Evolutionary conservation across 2,888 invertebrate genomes (phyloP).

Genomic region (Pseudococcus jackbeardsleyi): DNA sequence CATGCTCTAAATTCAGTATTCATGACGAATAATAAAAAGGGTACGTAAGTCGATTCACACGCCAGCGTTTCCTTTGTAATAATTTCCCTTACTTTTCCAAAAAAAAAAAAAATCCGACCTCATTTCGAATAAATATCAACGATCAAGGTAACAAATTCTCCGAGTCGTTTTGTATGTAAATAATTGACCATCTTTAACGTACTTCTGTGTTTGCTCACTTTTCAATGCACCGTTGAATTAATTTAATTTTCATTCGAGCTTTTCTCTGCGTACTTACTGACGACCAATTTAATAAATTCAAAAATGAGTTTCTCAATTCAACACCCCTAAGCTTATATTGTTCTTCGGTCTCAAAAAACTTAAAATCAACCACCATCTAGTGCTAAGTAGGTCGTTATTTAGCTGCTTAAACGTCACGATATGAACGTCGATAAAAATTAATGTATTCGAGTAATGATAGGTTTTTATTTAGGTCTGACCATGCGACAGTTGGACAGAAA

Average conservation of each 20-base stretch:
- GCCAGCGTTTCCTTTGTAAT: background rate
- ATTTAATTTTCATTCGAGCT: background rate
- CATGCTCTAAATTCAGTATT: background rate
- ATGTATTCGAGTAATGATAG: conserved; percentile 9
- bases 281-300: too few species aligned
- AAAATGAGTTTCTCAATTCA: too few species aligned
- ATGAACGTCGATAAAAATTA: conserved; percentile 18
- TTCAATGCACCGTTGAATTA: background rate
- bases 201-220: background rate
- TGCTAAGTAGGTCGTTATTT: background rate
- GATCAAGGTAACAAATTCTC: background rate
- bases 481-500: background rate
- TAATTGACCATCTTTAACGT: background rate
- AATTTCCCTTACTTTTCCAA: background rate
- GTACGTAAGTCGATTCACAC: background rate
- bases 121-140: background rate
- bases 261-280: background rate
- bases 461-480: conserved; percentile 10
- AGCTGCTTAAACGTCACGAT: background rate
- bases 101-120: background rate
- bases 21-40: background rate
- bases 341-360: background rate
- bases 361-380: background rate
- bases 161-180: background rate
- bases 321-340: background rate